A percentile compares a stretch with the other conserved stretches of the same genome.
Evolutionary conservation across 2,113 vertebrate species (phyloP).

Genomic region (Octodon degus): DNA sequence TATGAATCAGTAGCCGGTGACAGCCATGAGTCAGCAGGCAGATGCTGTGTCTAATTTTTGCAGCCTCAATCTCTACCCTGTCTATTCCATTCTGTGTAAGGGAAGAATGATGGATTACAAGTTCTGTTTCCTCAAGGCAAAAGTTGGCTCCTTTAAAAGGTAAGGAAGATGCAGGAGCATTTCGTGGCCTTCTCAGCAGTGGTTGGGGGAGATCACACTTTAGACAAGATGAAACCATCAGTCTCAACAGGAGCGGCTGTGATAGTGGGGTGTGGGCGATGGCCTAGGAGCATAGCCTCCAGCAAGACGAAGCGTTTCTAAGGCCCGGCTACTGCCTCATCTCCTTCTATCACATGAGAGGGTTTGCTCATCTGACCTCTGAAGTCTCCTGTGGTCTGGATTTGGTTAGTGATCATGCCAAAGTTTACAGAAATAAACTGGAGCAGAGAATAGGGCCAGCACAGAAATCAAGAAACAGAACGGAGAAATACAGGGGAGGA

Average conservation of each 20-base stretch:
- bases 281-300: background rate
- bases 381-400: background rate
- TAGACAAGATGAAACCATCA: background rate
- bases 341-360: background rate
- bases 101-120: background rate
- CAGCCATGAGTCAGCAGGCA: background rate
- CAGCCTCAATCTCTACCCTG: background rate
- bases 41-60: background rate
- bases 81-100: background rate
- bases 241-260: background rate
- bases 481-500: background rate
- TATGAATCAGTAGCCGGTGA: background rate
- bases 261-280: too few species aligned
- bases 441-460: background rate
- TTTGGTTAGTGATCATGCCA: background rate
- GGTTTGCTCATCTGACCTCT: background rate
- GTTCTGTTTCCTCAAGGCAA: constrained; percentile 18
- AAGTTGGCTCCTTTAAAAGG: background rate
- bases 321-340: background rate
- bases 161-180: background rate
- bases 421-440: background rate
- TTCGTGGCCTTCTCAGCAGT: background rate
- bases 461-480: background rate
- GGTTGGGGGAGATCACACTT: background rate
- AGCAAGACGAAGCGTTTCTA: background rate